Evolutionary conservation across 2,113 vertebrate genomes (phyloP).

Genomic region (Macrotis lagotis): DNA sequence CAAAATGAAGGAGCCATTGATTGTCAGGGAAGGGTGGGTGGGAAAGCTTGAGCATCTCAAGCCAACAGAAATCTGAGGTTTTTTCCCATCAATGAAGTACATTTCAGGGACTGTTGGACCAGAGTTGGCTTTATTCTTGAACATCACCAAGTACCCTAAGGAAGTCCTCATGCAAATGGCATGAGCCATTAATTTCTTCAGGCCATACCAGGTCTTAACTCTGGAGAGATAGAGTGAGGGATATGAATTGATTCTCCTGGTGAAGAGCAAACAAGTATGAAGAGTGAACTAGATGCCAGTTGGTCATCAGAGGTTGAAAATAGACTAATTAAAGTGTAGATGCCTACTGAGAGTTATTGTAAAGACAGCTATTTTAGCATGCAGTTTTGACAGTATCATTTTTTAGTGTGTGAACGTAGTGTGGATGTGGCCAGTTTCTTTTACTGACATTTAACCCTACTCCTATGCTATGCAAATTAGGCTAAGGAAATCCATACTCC

Average conservation of each 20-base stretch:
- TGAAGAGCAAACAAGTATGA: constrained; percentile 11
- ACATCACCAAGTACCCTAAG: constrained; percentile 42
- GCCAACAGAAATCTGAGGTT: not conserved
- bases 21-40: not conserved
- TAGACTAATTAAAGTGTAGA: not conserved
- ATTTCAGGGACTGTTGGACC: constrained; percentile 30
- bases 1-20: constrained; percentile 19
- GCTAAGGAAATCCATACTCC: not conserved
- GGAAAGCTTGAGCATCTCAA: not conserved
- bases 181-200: constrained; percentile 59
- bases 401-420: constrained; percentile 21
- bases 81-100: constrained; percentile 34
- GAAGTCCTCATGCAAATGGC: constrained; percentile 65
- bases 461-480: constrained; percentile 26
- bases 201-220: constrained; percentile 46
- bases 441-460: constrained; percentile 2
- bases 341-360: not conserved
- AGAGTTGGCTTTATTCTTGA: constrained; percentile 55
- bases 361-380: constrained; percentile 25
- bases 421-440: not conserved
- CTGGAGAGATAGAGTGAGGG: constrained; percentile 49
- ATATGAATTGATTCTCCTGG: constrained; percentile 55
- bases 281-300: constrained; percentile 68
- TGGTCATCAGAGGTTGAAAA: constrained; percentile 55
- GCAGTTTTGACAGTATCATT: not conserved